A percentile compares a stretch with the other conserved stretches of the same genome.
phyloP scores from a whole-genome alignment of 2,888 invertebrate species.

The Toxonevra muliebris region DNA sequence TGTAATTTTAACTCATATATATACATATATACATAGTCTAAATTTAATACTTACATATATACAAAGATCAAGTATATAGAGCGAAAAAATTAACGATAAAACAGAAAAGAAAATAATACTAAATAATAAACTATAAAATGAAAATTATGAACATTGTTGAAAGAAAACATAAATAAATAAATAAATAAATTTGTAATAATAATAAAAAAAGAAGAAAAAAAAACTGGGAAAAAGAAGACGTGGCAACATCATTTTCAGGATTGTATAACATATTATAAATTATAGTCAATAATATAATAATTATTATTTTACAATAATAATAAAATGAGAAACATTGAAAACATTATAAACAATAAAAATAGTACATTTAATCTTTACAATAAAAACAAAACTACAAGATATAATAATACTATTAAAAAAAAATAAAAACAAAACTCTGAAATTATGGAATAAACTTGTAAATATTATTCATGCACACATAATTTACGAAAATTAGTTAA shows the following conservation, averaged over 20 bases:
- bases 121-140: not conserved
- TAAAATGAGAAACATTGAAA: constrained; percentile 37
- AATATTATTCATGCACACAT: constrained; percentile 43
- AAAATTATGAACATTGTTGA: constrained; percentile 4
- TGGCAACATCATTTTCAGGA: constrained; percentile 50
- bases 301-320: constrained; percentile 44
- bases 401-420: constrained; percentile 26
- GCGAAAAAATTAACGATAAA: constrained; percentile 13
- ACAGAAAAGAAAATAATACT: not conserved
- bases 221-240: not conserved
- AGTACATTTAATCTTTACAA: constrained; percentile 26
- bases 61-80: constrained; percentile 1
- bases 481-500: constrained; percentile 40
- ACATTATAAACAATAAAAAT: constrained; percentile 31
- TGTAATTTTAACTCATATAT: not conserved
- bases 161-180: constrained; percentile 24
- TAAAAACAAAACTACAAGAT: constrained; percentile 38
- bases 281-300: constrained; percentile 45
- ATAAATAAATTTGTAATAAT: constrained; percentile 25
- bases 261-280: constrained; percentile 55
- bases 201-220: constrained; percentile 28
- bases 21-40: constrained; percentile 8
- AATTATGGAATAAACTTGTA: constrained; percentile 39
- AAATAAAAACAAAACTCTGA: constrained; percentile 32
- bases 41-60: constrained; percentile 21